Conservation (phyloP, 2,797 vertebrate genomes). For the Phataginus tetradactyla region DNA sequence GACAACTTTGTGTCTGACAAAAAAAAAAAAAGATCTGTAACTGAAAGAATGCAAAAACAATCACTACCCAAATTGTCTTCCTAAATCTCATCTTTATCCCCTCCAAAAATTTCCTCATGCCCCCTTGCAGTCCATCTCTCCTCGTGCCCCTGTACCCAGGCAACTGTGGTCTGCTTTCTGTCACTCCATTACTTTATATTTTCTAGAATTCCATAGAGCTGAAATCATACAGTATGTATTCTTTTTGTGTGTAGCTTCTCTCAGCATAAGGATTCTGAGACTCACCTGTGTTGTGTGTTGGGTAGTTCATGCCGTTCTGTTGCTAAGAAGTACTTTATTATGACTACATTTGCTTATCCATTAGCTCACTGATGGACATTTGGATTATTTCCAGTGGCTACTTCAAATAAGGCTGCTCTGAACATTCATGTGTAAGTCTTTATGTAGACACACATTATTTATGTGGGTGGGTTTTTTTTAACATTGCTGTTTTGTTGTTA, state of each 20-base stretch:
- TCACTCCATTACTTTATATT: neutral
- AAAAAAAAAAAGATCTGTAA: neutral
- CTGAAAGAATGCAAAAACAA: neutral
- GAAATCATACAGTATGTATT: neutral
- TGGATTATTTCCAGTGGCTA: neutral
- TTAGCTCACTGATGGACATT: neutral
- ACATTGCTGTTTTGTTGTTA: neutral
- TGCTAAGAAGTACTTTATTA: neutral
- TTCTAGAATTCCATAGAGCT: neutral
- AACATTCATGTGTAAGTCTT: neutral
- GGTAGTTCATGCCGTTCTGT: neutral
- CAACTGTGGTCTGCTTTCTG: neutral
- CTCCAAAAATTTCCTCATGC: neutral
- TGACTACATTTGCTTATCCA: neutral
- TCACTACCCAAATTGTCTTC: neutral
- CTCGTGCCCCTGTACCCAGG: neutral
- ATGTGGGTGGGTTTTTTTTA: neutral
- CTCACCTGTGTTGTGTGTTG: neutral
- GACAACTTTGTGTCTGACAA: neutral
- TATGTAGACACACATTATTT: neutral
- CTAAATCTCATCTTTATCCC: neutral
- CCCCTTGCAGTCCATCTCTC: neutral
- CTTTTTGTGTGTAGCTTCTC: neutral
- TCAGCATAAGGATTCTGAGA: neutral
- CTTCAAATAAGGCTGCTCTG: neutral